Percentiles rank a stretch among this genome's conserved stretches.
Conservation (phyloP, 2,113 vertebrate species). For the Equus przewalskii region DNA sequence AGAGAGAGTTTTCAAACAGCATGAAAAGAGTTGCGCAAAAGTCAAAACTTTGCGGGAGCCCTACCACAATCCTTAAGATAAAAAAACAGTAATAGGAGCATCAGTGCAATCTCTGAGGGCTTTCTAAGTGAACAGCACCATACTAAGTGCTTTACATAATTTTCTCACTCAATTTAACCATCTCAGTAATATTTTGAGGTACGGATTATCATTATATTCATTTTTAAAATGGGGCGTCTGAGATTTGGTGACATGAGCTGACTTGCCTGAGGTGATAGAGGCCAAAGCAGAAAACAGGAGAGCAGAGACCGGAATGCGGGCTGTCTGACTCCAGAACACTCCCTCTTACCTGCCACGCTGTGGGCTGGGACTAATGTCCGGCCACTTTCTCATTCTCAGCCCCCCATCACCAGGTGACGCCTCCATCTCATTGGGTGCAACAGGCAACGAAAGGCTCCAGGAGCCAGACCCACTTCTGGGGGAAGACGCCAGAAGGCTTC, state of each 20-base stretch:
- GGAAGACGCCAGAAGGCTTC: background rate
- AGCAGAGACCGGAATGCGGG: background rate
- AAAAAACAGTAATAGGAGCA: background rate
- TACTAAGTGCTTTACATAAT: background rate
- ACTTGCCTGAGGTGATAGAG: background rate
- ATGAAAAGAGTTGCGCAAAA: background rate
- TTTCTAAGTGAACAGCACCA: background rate
- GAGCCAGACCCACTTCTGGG: background rate
- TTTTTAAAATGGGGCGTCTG: background rate
- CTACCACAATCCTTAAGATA: background rate
- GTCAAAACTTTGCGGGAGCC: background rate
- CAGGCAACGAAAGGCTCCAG: background rate
- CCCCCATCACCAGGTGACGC: background rate
- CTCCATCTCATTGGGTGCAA: background rate
- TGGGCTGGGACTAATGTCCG: background rate
- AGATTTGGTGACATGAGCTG: background rate
- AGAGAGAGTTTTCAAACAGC: background rate
- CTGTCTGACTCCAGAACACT: background rate
- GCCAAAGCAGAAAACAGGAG: background rate
- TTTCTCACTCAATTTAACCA: background rate
- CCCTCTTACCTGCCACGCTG: background rate
- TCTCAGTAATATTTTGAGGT: background rate
- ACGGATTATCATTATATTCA: background rate
- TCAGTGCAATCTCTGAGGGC: background rate
- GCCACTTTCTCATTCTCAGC: background rate